phyloP scores from a whole-genome alignment of 2,797 vertebrate species.

The Dendrocincla tyrannina region DNA sequence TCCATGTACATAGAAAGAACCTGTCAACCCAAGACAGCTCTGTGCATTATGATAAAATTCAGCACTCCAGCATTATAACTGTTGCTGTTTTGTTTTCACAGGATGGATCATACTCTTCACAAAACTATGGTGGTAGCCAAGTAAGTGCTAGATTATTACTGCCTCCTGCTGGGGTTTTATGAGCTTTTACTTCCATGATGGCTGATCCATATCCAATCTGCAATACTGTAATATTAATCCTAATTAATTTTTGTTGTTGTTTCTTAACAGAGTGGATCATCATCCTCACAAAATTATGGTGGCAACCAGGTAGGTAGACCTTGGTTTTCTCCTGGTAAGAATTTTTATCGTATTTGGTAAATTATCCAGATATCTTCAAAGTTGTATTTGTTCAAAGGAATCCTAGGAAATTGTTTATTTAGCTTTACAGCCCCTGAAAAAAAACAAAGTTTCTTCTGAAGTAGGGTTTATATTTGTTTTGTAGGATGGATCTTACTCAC shows the following conservation, averaged over 20 bases:
- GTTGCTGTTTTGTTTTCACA: neutral
- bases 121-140: constrained; percentile 16
- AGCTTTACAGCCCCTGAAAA: neutral
- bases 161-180: neutral
- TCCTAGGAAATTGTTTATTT: neutral
- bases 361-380: neutral
- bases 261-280: neutral
- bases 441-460: neutral
- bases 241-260: neutral
- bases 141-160: neutral
- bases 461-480: neutral
- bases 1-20: neutral
- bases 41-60: neutral
- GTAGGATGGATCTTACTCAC: constrained; percentile 24
- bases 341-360: neutral
- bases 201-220: neutral
- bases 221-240: neutral
- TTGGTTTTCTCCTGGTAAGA: neutral
- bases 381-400: neutral
- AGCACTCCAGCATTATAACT: neutral
- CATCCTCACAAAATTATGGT: constrained; percentile 37
- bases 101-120: neutral
- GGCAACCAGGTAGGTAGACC: constrained; percentile 10
- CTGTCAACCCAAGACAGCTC: neutral
- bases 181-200: neutral